Base-by-base conservation (phyloP, 2,888 invertebrate species). In the Tromatobia lineatoria region DNA sequence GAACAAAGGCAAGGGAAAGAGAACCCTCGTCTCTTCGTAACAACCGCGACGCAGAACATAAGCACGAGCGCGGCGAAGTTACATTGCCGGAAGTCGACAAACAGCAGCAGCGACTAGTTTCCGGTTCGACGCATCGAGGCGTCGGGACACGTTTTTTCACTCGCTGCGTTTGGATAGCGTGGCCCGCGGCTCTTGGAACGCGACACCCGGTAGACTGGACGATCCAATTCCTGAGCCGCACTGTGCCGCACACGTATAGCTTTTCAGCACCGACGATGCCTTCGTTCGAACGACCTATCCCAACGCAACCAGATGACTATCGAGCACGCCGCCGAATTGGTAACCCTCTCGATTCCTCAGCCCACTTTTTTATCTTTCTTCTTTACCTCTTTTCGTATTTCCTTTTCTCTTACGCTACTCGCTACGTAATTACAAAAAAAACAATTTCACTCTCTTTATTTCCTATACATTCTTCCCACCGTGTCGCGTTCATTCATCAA, bases 221-320 rank as follows among this genome's bases (percentile, higher is more conserved):
- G 92, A 91, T 91, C 91, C 92, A 91, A 92, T 92, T 92, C 90
- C 89, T 88, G 88, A 88, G 86, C 87, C 85, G 88, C 88, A 89
- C 88, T 76, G 59, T 59, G 52, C n/a, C n/a, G n/a, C 71, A 54
- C 73, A 50, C 61, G 67, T 66, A 69, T 25, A 79, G 84, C 57
- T 54, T 83, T n/a, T 81, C 88, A 85, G 80, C 79, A 82, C 74
- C 78, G 87, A 61, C 61, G 61, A 1, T 29, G 34, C 34, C 61
- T 34, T 61, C 86, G 83, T 86, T 52, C 50, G 69, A 59, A 82
- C 83, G 88, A 92, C 92, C 92, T 92, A 92, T 92, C 92, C 89
- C 91, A 92, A 92, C 90, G 89, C 91, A 91, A 89, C 90, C 74
- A 89, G 92, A 92, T 91, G 90, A 91, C 91, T 92, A 92, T 92